Conservation (phyloP, 2,888 invertebrate genomes). For the Acanthoscelides obtectus region DNA sequence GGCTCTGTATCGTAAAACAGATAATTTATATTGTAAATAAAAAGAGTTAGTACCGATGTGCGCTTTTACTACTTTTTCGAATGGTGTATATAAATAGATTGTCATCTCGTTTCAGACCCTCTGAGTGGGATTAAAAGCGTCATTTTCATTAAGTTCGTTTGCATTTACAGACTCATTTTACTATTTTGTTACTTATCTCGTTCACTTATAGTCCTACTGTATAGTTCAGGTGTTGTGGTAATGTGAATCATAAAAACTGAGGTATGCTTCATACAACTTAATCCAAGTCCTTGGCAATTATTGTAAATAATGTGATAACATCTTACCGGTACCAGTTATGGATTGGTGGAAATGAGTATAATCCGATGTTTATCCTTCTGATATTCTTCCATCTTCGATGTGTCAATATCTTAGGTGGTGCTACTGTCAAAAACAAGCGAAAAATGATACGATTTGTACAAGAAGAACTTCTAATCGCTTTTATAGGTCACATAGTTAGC, state of each 20-base stretch:
- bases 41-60: not conserved
- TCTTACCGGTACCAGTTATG: too few relatives aligned
- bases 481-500: too few relatives aligned
- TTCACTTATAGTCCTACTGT: not conserved
- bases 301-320: too few relatives aligned
- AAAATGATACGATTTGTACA: too few relatives aligned
- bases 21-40: not conserved
- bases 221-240: not conserved
- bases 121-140: not conserved
- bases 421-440: too few relatives aligned
- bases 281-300: too few relatives aligned
- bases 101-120: not conserved
- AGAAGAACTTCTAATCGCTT: too few relatives aligned
- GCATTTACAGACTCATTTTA: not conserved
- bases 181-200: not conserved
- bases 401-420: too few relatives aligned
- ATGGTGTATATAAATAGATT: not conserved
- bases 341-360: too few relatives aligned
- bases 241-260: not conserved
- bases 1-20: not conserved
- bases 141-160: not conserved
- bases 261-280: not conserved
- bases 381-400: too few relatives aligned
- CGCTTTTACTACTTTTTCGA: not conserved
- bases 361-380: too few relatives aligned